Conservation (phyloP, 2,113 vertebrate species). For the Nothobranchius furzeri region DNA sequence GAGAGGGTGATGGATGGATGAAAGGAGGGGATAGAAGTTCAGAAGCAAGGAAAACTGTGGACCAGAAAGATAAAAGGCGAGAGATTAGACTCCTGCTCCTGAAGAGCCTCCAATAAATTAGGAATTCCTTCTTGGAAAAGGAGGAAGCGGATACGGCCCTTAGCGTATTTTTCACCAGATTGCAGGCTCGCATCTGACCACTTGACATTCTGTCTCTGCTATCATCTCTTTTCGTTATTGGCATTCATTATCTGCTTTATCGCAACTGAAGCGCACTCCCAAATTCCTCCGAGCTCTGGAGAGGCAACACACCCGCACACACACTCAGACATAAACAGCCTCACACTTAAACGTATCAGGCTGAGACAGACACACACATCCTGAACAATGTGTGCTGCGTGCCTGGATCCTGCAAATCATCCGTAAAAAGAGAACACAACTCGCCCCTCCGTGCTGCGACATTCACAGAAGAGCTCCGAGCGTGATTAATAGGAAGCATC, state of each 20-base stretch:
- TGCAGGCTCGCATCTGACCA: slow-evolving; percentile 6
- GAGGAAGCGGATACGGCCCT: slow-evolving; percentile 35
- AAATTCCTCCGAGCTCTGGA: slow-evolving; percentile 44
- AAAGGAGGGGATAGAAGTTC: slow-evolving; percentile 61
- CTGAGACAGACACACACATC: slow-evolving; percentile 19
- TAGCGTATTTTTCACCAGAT: slow-evolving; percentile 24
- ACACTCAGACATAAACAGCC: slow-evolving; percentile 28
- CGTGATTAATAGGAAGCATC: slow-evolving; percentile 33
- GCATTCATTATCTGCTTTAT: slow-evolving; percentile 57
- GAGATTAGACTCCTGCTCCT: slow-evolving; percentile 70
- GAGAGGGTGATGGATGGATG: slow-evolving; percentile 73
- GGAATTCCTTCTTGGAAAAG: slow-evolving; percentile 48
- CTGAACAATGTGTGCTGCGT: slow-evolving; percentile 35
- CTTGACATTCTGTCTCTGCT: slow-evolving; percentile 33
- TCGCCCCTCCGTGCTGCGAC: slow-evolving; percentile 8
- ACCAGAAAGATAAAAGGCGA: slow-evolving; percentile 70
- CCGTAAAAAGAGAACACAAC: slow-evolving; percentile 27
- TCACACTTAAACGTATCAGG: slow-evolving; percentile 17
- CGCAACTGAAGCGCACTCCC: slow-evolving; percentile 52
- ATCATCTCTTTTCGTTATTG: slow-evolving; percentile 36
- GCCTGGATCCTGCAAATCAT: slow-evolving; percentile 46
- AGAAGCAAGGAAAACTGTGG: slow-evolving; percentile 69
- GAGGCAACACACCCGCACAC: slow-evolving; percentile 10
- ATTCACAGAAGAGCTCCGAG: slow-evolving; percentile 12
- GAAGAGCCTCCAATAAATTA: slow-evolving; percentile 70